These are phyloP conservation scores for Holothuria leucospilota DNA, from an alignment of 53 echinoderm and acorn worm species.

Conservation along the genomic window DNA sequence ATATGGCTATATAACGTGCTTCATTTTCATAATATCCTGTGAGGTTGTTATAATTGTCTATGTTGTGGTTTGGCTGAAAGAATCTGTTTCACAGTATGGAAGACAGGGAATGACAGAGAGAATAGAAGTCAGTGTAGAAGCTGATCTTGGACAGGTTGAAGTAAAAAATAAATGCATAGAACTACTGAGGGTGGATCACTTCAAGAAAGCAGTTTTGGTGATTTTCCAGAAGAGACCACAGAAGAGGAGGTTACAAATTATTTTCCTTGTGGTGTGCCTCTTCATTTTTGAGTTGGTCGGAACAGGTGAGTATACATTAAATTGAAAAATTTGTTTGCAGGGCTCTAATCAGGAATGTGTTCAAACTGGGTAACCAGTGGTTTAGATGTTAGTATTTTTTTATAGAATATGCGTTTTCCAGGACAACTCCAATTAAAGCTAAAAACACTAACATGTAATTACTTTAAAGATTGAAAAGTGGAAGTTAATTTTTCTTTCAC, in stretches of 20 bases:
- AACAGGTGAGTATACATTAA: slow-evolving; percentile 66
- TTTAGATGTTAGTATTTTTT: too few relatives aligned
- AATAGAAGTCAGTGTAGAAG: slow-evolving; percentile 54
- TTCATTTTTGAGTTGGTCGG: slow-evolving; percentile 86
- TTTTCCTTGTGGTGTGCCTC: slow-evolving; percentile 74
- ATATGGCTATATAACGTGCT: slow-evolving; percentile 79
- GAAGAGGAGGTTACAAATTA: slow-evolving; percentile 72
- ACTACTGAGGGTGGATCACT: slow-evolving; percentile 70
- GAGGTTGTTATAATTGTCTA: slow-evolving; percentile 74
- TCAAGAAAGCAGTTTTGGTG: slow-evolving; percentile 68
- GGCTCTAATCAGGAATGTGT: not conserved
- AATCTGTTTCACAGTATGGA: slow-evolving; percentile 59
- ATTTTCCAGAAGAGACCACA: slow-evolving; percentile 72
- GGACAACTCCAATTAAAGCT: too few relatives aligned
- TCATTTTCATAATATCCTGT: slow-evolving; percentile 82
- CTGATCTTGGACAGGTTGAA: slow-evolving; percentile 49
- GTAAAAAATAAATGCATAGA: slow-evolving; percentile 62
- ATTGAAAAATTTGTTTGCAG: not conserved
- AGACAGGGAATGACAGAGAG: slow-evolving; percentile 34
- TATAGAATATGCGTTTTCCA: too few relatives aligned
- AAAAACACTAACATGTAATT: too few relatives aligned
- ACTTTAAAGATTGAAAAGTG: too few relatives aligned
- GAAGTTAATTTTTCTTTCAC: too few relatives aligned
- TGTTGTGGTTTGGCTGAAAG: slow-evolving; percentile 75
- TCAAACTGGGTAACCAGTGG: too few relatives aligned